These are phyloP conservation scores for Athalia rosae DNA, from an alignment of 2,888 invertebrate species.

Conservation along the genomic window DNA sequence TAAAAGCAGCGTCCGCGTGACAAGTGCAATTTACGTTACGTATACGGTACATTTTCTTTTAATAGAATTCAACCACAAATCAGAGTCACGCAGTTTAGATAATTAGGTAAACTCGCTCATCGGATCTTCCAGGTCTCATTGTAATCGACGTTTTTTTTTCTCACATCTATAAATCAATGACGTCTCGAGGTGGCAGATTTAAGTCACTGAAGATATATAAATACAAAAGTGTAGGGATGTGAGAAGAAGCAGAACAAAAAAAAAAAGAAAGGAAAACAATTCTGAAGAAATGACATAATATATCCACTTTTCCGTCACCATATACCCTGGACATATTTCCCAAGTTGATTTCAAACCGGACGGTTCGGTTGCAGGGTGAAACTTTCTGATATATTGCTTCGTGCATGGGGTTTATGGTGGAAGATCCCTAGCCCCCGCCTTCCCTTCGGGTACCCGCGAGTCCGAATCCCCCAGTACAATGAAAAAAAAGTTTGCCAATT, in stretches of 20 bases:
- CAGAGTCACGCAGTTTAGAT: no score
- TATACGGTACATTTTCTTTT: no score
- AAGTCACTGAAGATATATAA: background rate
- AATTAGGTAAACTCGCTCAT: no score
- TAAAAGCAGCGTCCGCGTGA: no score
- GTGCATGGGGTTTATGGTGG: slow-evolving; percentile 42
- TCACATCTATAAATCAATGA: no score
- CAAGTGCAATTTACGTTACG: no score
- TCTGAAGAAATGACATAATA: slow-evolving; percentile 12
- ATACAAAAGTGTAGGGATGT: background rate
- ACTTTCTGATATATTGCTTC: slow-evolving; percentile 61
- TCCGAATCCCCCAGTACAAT: slow-evolving; percentile 13
- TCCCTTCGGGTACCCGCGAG: slow-evolving; percentile 8
- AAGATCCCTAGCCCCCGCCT: slow-evolving; percentile 41
- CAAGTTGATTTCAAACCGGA: slow-evolving; percentile 37
- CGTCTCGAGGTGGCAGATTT: no score
- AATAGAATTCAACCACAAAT: no score
- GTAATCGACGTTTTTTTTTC: background rate
- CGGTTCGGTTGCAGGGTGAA: slow-evolving; percentile 45
- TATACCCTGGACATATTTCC: slow-evolving; percentile 36
- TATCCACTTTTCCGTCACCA: slow-evolving; percentile 25
- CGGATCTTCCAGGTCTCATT: no score
- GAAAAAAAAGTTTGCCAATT: slow-evolving; percentile 62
- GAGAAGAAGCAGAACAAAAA: background rate
- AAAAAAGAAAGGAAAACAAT: background rate